A percentile compares a stretch with the other conserved stretches of the same genome.
These are phyloP conservation scores for Girardinus metallicus DNA, from an alignment of 2,797 vertebrate genomes.

Conservation along the genomic window DNA sequence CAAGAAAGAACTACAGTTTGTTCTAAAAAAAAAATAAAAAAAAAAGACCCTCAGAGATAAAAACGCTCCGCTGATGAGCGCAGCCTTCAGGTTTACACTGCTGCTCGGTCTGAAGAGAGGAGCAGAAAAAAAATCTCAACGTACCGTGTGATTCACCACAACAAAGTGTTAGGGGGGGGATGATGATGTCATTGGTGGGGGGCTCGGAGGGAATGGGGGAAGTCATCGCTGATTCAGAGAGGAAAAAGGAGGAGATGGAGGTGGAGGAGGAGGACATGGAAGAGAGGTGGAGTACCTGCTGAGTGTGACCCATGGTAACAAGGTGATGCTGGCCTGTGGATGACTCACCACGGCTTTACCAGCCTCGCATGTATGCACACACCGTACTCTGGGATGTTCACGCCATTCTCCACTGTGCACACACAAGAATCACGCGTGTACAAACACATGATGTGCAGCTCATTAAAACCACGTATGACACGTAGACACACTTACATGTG, in stretches of 20 bases:
- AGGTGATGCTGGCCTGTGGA: conserved; percentile 62
- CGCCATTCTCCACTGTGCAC: conserved; percentile 6
- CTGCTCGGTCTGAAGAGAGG: conserved; percentile 40
- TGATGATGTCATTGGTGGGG: conserved; percentile 71
- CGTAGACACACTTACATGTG: conserved; percentile 25
- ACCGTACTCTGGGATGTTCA: conserved; percentile 30
- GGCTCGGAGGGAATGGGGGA: conserved; percentile 25
- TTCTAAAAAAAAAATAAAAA: background rate
- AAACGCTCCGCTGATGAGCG: conserved; percentile 5
- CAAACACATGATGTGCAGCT: background rate
- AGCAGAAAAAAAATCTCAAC: conserved; percentile 52
- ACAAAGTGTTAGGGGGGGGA: conserved; percentile 67
- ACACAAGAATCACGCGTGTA: conserved; percentile 15
- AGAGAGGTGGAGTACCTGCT: conserved; percentile 73
- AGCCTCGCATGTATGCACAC: conserved; percentile 33
- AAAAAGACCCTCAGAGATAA: conserved; percentile 18
- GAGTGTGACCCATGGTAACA: conserved; percentile 77
- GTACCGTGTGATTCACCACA: conserved; percentile 78
- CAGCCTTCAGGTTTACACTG: conserved; percentile 54
- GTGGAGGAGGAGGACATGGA: conserved; percentile 57
- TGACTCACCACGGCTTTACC: conserved; percentile 77
- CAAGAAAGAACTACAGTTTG: background rate
- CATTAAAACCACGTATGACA: conserved; percentile 10
- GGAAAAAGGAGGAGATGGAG: conserved; percentile 63
- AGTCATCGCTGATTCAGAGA: conserved; percentile 77